A percentile compares a stretch with the other conserved stretches of the same genome.
Conservation (phyloP, 2,113 vertebrate species). For the Ictalurus furcatus region DNA sequence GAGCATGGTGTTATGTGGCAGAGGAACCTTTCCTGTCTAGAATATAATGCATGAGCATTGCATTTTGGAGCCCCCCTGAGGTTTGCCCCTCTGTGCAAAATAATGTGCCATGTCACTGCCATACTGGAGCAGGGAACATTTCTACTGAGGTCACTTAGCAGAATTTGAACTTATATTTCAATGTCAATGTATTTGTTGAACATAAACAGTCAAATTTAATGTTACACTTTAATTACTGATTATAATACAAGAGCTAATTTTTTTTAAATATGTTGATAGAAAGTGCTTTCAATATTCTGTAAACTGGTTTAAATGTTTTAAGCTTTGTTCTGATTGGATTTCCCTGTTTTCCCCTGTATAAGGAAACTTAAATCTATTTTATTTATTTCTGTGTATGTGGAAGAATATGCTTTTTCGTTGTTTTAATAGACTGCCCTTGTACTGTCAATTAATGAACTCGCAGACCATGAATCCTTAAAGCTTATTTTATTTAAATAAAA, state of each 20-base stretch:
- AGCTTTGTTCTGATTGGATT: not conserved
- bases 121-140: not conserved
- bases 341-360: not conserved
- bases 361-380: not conserved
- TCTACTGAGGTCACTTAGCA: not conserved
- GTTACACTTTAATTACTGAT: not conserved
- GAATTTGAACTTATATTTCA: not conserved
- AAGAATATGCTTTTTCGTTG: not conserved
- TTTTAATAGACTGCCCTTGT: not conserved
- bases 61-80: not conserved
- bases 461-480: not conserved
- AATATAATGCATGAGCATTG: not conserved
- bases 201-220: not conserved
- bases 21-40: not conserved
- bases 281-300: not conserved
- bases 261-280: not conserved
- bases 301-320: not conserved
- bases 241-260: not conserved
- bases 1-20: not conserved
- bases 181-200: not conserved
- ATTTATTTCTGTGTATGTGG: not conserved
- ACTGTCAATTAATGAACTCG: constrained; percentile 4
- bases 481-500: constrained; percentile 73
- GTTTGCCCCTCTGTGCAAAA: not conserved
- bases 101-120: not conserved